Base-by-base conservation (phyloP, 2,888 invertebrate species). In the Trachelus troglodyta region DNA sequence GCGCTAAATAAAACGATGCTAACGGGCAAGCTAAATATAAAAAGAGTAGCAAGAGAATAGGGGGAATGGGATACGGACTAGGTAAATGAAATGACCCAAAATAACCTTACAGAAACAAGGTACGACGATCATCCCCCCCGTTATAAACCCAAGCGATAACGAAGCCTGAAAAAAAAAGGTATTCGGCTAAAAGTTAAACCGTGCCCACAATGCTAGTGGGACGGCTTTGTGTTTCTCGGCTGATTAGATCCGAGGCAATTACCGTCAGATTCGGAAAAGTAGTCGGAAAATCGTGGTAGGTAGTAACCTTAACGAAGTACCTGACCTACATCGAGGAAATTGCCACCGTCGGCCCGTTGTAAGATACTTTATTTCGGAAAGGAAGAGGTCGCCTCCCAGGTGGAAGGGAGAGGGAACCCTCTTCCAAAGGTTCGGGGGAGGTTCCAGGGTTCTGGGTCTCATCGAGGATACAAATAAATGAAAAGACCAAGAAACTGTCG, bases 171-270 rank as follows among this genome's bases (percentile, higher is more conserved):
- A 56, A 56, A 56, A 56, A 0, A 9, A 23, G 56, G 23, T 0
- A 35, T 12, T 56, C 9, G 23, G 23, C 9, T 23, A 56, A 56
- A 56, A 56, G 23, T 23, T 56, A 23, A 6, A 15, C 15, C 40
- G 40, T 9, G 23, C 23, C 40, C 9, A 0, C 23, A 56, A 56
- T 9, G 9, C 23, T 9, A 23, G 6, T 9, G 9, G 23, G 9
- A 77, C 81, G 79, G 80, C 80, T 83, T 81, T 81, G 80, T 81
- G 81, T 81, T 79, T 80, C 81, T 80, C 82, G 83, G 78, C 80
- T 83, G 82, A 85, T 85, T 84, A 83, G 82, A 84, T 85, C 80
- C 81, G 74, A 74, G 73, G 77, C 81, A 69, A 82, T 80, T 77
- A 81, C 80, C 79, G 74, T 75, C 75, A 77, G 79, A 77, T 83